Evolutionary conservation across 2,888 invertebrate species (phyloP).

Genomic region (Apamea anceps): DNA sequence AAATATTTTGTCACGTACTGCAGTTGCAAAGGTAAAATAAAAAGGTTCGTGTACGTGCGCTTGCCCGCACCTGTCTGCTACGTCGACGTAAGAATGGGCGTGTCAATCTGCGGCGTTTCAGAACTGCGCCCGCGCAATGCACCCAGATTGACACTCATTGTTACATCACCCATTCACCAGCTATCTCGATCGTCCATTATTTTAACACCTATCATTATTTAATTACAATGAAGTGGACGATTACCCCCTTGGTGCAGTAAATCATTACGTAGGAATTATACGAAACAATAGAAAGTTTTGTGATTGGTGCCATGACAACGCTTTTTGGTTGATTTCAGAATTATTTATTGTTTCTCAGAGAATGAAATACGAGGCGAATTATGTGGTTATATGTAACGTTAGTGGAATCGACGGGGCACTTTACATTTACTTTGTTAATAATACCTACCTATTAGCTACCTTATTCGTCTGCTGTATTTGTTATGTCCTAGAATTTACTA

Average conservation of each 20-base stretch:
- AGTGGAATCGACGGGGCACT: conserved; percentile 25
- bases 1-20: conserved; percentile 54
- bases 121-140: conserved; percentile 58
- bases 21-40: conserved; percentile 57
- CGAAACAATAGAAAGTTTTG: conserved; percentile 70
- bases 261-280: conserved; percentile 66
- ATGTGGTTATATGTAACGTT: conserved; percentile 46
- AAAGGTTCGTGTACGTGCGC: conserved; percentile 50
- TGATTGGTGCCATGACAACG: conserved; percentile 61
- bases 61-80: conserved; percentile 68
- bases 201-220: conserved; percentile 77
- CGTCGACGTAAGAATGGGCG: conserved; percentile 66
- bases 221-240: conserved; percentile 71
- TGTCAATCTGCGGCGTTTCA: conserved; percentile 51
- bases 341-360: conserved; percentile 57
- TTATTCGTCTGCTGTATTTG: neutral
- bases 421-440: conserved; percentile 36
- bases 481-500: neutral
- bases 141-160: conserved; percentile 71
- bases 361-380: conserved; percentile 44
- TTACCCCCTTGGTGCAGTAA: conserved; percentile 66
- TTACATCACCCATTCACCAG: conserved; percentile 81
- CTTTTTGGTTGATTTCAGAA: conserved; percentile 60
- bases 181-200: conserved; percentile 73
- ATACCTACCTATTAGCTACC: neutral